phyloP scores from a whole-genome alignment of 2,888 invertebrate genomes.

The Andrena camellia region DNA sequence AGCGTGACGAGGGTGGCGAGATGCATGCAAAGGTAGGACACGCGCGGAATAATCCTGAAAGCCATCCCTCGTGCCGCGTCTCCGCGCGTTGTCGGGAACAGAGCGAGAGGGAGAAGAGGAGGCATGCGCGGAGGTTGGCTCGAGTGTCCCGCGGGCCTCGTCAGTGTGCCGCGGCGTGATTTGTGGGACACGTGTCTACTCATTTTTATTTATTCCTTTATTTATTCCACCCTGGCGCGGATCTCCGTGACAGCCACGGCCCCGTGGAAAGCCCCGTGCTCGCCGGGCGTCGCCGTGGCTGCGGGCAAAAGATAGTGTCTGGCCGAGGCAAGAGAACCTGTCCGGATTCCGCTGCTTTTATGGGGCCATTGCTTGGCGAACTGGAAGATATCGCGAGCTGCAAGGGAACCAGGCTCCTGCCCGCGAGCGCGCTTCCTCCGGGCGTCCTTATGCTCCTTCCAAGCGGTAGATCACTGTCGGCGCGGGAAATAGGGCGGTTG shows the following conservation, averaged over 20 bases:
- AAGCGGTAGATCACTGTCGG: not conserved
- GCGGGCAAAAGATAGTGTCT: constrained; percentile 63
- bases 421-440: not conserved
- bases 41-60: constrained; percentile 58
- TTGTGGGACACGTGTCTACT: constrained; percentile 73
- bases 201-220: constrained; percentile 71
- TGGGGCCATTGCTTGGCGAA: constrained; percentile 63
- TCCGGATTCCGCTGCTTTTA: constrained; percentile 69
- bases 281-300: constrained; percentile 35
- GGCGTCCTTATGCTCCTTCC: constrained; percentile 15
- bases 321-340: constrained; percentile 54
- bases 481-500: not conserved
- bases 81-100: constrained; percentile 9
- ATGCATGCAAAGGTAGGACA: constrained; percentile 42
- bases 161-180: constrained; percentile 70
- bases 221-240: constrained; percentile 56
- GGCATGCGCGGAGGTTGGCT: constrained; percentile 18
- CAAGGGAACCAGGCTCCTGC: constrained; percentile 25
- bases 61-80: constrained; percentile 51
- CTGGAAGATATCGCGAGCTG: constrained; percentile 63
- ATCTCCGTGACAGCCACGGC: constrained; percentile 14
- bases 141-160: constrained; percentile 65
- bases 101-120: constrained; percentile 8
- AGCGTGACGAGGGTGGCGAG: constrained; percentile 10
- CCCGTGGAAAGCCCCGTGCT: constrained; percentile 6